phyloP scores from a whole-genome alignment of 2,888 invertebrate genomes.

The Venustoraphidia nigricollis region DNA sequence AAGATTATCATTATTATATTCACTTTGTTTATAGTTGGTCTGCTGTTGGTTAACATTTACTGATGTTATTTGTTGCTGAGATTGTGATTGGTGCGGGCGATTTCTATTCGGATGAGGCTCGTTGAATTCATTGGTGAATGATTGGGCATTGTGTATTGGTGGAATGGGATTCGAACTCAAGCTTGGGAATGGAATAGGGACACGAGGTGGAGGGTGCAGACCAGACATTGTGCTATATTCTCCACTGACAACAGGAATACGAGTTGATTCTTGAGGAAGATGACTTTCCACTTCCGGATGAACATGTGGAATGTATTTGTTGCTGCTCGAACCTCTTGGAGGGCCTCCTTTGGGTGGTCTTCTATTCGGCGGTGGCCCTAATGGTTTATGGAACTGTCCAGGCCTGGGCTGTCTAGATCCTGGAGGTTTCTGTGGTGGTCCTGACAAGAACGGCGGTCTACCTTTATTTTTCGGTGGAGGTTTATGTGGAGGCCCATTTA shows the following conservation, averaged over 20 bases:
- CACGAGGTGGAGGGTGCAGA: conserved; percentile 5
- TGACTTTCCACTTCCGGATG: conserved; percentile 5
- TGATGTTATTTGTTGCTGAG: conserved; percentile 7
- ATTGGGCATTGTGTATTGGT: conserved; percentile 44
- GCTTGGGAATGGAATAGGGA: conserved; percentile 45
- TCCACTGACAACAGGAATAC: conserved; percentile 2
- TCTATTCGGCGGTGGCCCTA: conserved; percentile 14
- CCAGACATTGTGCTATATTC: background rate
- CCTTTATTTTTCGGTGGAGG: too few relatives aligned
- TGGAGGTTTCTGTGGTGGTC: too few relatives aligned
- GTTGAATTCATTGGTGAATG: conserved; percentile 25
- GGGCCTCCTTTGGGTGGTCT: conserved; percentile 14
- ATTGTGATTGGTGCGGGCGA: conserved; percentile 1
- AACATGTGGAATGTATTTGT: background rate
- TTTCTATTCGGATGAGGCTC: background rate
- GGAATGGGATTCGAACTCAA: conserved; percentile 43
- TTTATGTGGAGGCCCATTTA: too few relatives aligned
- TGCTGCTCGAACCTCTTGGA: conserved; percentile 11
- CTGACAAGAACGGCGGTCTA: too few relatives aligned
- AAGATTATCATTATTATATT: too few relatives aligned
- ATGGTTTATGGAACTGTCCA: too few relatives aligned
- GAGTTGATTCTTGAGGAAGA: conserved; percentile 8
- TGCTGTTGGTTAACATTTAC: conserved; percentile 3
- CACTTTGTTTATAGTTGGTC: background rate
- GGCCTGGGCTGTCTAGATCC: too few relatives aligned